Evolutionary conservation across 2,888 invertebrate species (phyloP).

Genomic region (Fragum sueziense): DNA sequence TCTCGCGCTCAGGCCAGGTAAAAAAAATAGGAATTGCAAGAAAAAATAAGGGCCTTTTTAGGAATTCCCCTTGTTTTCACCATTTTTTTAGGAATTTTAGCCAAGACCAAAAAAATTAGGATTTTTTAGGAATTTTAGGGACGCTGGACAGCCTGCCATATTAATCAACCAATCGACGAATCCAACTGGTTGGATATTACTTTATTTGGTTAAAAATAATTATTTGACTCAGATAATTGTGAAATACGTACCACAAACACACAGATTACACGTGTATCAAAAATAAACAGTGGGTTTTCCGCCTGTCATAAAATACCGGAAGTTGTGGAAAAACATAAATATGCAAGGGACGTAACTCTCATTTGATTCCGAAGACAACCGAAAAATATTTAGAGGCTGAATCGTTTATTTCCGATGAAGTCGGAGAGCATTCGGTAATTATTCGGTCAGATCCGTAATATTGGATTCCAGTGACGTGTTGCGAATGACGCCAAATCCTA

Average conservation of each 20-base stretch:
- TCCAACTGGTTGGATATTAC: no score
- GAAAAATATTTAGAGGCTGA: neutral
- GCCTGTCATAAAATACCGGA: constrained; percentile 9
- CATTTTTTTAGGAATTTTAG: no score
- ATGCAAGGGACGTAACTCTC: constrained; percentile 17
- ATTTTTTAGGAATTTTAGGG: no score
- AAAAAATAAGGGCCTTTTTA: no score
- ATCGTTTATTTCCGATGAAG: neutral
- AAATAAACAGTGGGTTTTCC: neutral
- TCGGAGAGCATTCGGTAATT: neutral
- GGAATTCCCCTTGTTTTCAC: no score
- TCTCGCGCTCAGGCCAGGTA: no score
- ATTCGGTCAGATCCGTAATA: neutral
- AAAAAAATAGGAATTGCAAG: no score
- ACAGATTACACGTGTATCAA: neutral
- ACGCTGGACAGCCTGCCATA: no score
- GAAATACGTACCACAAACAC: neutral
- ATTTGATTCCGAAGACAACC: neutral
- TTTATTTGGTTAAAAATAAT: no score
- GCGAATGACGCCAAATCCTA: constrained; percentile 11
- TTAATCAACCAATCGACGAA: no score
- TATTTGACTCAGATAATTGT: no score
- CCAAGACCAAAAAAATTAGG: no score
- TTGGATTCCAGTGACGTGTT: constrained; percentile 1
- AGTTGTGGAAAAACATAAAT: constrained; percentile 3